phyloP scores from a whole-genome alignment of 2,888 invertebrate genomes.

The Synanthedon myopaeformis region DNA sequence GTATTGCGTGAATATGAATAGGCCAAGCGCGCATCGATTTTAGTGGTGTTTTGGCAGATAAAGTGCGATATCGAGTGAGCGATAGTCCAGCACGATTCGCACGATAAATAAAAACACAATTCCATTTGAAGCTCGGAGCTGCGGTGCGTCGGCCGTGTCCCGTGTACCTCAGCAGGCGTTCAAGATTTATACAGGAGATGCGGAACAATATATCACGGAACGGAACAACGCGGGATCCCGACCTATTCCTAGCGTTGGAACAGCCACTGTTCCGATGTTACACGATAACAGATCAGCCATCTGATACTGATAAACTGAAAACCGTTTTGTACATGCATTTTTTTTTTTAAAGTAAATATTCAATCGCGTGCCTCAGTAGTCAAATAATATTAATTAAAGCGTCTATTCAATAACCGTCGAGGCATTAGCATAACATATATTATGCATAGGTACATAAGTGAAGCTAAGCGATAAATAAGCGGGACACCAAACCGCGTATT shows the following conservation, averaged over 20 bases:
- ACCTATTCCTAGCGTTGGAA: constrained; percentile 60
- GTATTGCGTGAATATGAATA: constrained; percentile 10
- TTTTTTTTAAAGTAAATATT: neutral
- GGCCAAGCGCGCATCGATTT: constrained; percentile 27
- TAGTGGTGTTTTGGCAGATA: constrained; percentile 59
- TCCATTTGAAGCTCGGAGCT: constrained; percentile 64
- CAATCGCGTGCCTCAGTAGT: constrained; percentile 13
- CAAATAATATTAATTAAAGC: constrained; percentile 30
- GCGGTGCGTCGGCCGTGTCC: constrained; percentile 58
- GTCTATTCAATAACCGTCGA: constrained; percentile 31
- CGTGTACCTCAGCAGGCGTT: constrained; percentile 70
- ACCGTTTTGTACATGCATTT: constrained; percentile 9
- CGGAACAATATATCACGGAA: constrained; percentile 66
- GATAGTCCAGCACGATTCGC: constrained; percentile 64
- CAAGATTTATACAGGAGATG: constrained; percentile 69
- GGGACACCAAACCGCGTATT: constrained; percentile 59
- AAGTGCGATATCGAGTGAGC: constrained; percentile 63
- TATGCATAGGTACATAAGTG: constrained; percentile 34
- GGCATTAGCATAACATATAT: constrained; percentile 50
- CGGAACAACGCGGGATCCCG: constrained; percentile 62
- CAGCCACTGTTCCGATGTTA: constrained; percentile 61
- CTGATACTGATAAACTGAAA: constrained; percentile 40
- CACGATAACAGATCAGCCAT: constrained; percentile 56
- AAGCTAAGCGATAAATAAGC: constrained; percentile 59
- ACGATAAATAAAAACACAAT: constrained; percentile 71